Conservation (phyloP, 2,888 invertebrate genomes). For the Perizoma affinitatum region DNA sequence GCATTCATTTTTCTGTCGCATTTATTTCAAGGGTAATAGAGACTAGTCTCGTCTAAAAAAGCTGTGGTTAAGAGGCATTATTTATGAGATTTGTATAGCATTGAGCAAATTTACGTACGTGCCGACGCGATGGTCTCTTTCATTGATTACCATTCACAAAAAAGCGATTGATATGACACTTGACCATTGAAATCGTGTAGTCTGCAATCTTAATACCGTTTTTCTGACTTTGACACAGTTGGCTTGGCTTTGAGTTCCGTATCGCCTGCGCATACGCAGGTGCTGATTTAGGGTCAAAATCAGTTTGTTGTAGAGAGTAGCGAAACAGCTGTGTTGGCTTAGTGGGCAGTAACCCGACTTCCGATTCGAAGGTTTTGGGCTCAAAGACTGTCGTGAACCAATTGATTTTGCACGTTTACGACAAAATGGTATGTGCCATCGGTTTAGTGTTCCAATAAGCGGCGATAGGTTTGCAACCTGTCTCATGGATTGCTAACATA, state of each 20-base stretch:
- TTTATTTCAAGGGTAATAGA: slow-evolving; percentile 29
- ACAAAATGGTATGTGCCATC: too few species aligned
- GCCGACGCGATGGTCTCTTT: slow-evolving; percentile 52
- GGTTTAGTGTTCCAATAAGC: too few species aligned
- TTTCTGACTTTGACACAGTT: slow-evolving; percentile 51
- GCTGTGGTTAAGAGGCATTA: neutral
- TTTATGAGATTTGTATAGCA: slow-evolving; percentile 7
- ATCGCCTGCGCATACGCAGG: slow-evolving; percentile 15
- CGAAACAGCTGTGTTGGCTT: too few species aligned
- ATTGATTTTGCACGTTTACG: too few species aligned
- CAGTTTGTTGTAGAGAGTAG: too few species aligned
- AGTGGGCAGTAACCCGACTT: too few species aligned
- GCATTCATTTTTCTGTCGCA: slow-evolving; percentile 9
- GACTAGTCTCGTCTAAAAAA: slow-evolving; percentile 16
- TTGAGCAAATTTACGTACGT: slow-evolving; percentile 58
- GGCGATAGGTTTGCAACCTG: too few species aligned
- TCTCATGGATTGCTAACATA: too few species aligned
- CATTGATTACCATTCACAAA: slow-evolving; percentile 55
- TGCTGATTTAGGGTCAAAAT: slow-evolving; percentile 1
- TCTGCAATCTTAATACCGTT: slow-evolving; percentile 36
- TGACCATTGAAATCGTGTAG: slow-evolving; percentile 44
- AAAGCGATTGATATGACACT: slow-evolving; percentile 57
- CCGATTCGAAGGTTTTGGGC: too few species aligned
- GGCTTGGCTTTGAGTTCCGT: slow-evolving; percentile 30
- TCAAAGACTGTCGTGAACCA: too few species aligned